A percentile compares a stretch with the other conserved stretches of the same genome.
Evolutionary conservation across 2,888 invertebrate genomes (phyloP).

Genomic region (Thereva nobilitata): DNA sequence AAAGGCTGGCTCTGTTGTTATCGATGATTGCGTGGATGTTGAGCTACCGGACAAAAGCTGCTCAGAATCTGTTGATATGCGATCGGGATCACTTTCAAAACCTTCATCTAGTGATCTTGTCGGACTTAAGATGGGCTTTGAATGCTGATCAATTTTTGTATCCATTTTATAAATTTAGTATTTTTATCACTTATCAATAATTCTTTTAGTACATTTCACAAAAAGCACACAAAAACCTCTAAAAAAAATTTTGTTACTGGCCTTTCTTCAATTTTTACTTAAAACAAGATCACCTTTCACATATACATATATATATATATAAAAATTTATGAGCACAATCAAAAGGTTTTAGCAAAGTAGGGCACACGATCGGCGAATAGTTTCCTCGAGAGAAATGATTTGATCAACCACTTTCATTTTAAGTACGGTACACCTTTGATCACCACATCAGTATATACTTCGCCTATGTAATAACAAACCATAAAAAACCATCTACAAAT

Average conservation of each 20-base stretch:
- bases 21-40: constrained; percentile 44
- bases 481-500: not conserved
- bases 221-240: too few species aligned
- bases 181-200: not conserved
- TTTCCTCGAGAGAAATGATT: constrained; percentile 25
- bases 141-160: constrained; percentile 55
- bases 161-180: constrained; percentile 42
- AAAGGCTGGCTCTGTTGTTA: constrained; percentile 41
- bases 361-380: constrained; percentile 19
- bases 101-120: constrained; percentile 59
- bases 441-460: not conserved
- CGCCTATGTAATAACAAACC: not conserved
- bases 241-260: too few species aligned
- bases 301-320: not conserved
- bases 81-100: constrained; percentile 60
- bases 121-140: constrained; percentile 58
- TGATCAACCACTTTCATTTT: constrained; percentile 28
- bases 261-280: too few species aligned
- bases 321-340: constrained; percentile 32
- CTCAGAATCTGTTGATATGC: constrained; percentile 59
- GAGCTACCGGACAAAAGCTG: constrained; percentile 46
- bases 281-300: constrained; percentile 28
- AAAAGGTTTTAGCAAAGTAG: constrained; percentile 27
- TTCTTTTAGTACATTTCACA: too few species aligned
- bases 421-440: constrained; percentile 3